phyloP scores from a whole-genome alignment of 2,797 vertebrate species.

The Gobionotothen gibberifrons region DNA sequence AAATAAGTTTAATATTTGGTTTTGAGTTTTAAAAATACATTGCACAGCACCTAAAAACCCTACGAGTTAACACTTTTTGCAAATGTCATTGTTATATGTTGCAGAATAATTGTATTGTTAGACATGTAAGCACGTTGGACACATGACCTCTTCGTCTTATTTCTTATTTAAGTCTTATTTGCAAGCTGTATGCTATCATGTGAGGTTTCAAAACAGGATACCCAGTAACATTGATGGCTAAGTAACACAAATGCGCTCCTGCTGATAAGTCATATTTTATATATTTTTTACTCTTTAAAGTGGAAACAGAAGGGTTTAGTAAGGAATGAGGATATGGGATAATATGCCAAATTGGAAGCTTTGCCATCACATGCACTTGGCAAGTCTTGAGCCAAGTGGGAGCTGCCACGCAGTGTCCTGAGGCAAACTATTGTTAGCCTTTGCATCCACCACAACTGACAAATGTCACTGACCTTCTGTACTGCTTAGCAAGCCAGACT shows the following conservation, averaged over 20 bases:
- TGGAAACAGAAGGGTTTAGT: neutral
- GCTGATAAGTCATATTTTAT: neutral
- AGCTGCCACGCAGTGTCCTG: slow-evolving; percentile 25
- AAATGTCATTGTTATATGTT: neutral
- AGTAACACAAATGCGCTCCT: neutral
- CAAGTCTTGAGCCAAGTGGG: slow-evolving; percentile 29
- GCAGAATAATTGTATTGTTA: neutral
- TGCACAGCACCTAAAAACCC: neutral
- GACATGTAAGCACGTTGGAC: neutral
- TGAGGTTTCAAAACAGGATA: neutral
- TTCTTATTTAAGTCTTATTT: too few relatives aligned
- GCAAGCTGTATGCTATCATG: neutral
- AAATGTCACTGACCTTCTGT: slow-evolving; percentile 45
- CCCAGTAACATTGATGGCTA: neutral
- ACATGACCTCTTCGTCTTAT: too few relatives aligned
- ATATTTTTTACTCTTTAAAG: neutral
- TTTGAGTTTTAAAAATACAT: neutral
- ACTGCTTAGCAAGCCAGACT: neutral
- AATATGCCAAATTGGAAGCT: slow-evolving; percentile 26
- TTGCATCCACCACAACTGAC: slow-evolving; percentile 35
- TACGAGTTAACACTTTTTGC: neutral
- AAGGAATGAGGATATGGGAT: neutral
- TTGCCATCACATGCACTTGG: slow-evolving; percentile 35
- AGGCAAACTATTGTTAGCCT: slow-evolving; percentile 49
- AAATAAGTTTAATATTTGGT: neutral